Conservation (phyloP, 2,113 vertebrate genomes). For the Nibea coibor region DNA sequence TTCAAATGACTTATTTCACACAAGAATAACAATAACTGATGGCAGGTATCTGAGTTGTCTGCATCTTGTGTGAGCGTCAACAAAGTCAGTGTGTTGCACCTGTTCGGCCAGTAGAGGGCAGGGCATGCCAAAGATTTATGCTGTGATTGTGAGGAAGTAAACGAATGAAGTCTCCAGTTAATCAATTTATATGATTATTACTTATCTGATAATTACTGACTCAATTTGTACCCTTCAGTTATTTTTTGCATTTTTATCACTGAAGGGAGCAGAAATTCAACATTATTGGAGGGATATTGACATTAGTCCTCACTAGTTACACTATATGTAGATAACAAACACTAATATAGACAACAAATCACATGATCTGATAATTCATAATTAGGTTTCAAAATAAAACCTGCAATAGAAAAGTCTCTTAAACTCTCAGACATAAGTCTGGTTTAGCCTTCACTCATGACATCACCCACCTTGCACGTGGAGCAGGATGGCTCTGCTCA, state of each 20-base stretch:
- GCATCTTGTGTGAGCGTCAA: neutral
- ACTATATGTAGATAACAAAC: neutral
- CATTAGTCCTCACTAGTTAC: neutral
- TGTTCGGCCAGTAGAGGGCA: constrained; percentile 54
- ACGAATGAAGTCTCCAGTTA: neutral
- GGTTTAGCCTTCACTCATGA: neutral
- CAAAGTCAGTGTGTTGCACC: neutral
- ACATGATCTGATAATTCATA: neutral
- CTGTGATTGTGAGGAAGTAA: neutral
- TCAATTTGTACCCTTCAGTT: neutral
- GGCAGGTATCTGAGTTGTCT: neutral
- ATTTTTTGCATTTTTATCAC: neutral
- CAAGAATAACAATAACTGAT: neutral
- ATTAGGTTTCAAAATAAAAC: neutral
- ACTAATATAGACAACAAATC: neutral
- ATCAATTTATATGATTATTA: neutral
- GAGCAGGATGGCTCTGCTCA: constrained; percentile 86
- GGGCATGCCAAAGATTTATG: neutral
- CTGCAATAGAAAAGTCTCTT: neutral
- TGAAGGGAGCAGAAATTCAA: neutral
- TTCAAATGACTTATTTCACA: neutral
- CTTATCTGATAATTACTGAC: neutral
- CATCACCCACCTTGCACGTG: constrained; percentile 80
- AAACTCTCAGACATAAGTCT: neutral
- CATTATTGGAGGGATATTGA: neutral